Conservation (phyloP, 2,888 invertebrate genomes). For the Cheilosia soror region DNA sequence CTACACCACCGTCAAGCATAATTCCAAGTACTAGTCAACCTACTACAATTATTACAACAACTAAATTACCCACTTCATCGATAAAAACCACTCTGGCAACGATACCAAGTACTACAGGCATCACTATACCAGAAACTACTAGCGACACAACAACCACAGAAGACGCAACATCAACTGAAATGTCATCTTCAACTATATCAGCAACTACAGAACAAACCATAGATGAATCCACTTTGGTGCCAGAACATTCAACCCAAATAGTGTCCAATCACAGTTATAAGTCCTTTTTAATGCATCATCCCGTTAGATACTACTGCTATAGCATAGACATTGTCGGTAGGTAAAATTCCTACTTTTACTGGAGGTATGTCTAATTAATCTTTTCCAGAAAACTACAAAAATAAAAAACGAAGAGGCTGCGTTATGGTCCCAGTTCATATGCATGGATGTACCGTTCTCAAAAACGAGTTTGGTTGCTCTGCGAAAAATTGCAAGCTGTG, state of each 20-base stretch:
- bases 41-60: neutral
- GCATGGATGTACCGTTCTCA: constrained; percentile 68
- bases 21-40: neutral
- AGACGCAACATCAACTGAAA: neutral
- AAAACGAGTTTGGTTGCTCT: constrained; percentile 12
- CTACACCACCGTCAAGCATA: neutral
- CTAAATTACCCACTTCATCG: neutral
- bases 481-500: constrained; percentile 77
- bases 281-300: neutral
- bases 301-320: neutral
- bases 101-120: neutral
- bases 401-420: constrained; percentile 77
- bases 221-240: neutral
- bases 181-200: neutral
- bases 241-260: neutral
- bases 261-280: neutral
- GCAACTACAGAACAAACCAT: neutral
- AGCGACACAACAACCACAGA: neutral
- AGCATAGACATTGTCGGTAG: constrained; percentile 3
- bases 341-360: neutral
- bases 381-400: constrained; percentile 21
- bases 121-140: no score
- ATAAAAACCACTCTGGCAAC: neutral
- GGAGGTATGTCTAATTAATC: neutral
- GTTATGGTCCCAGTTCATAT: constrained; percentile 70